Base-by-base conservation (phyloP, 2,888 invertebrate genomes). In the Branchellion lobata region DNA sequence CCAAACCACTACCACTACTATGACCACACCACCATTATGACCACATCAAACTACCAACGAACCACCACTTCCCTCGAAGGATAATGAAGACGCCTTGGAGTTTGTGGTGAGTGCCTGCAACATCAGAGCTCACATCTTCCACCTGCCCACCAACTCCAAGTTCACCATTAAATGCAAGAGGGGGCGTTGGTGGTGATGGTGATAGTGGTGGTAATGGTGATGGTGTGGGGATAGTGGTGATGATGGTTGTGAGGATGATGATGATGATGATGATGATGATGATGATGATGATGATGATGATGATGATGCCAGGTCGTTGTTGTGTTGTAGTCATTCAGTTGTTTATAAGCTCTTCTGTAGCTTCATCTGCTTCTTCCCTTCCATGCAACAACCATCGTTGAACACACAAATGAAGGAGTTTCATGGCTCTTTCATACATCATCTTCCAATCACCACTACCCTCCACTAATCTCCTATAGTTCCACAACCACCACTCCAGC, bases 31-130 rank as follows among this genome's bases (percentile, higher is more conserved):
- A n/a, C n/a, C n/a, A n/a, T n/a, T n/a, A n/a, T n/a, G n/a, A n/a
- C n/a, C n/a, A n/a, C n/a, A n/a, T n/a, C n/a, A n/a, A n/a, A n/a
- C n/a, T n/a, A n/a, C n/a, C n/a, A n/a, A n/a, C n/a, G n/a, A n/a
- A n/a, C n/a, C n/a, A n/a, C n/a, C n/a, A n/a, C n/a, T n/a, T n/a
- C n/a, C n/a, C n/a, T n/a, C 40, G 8, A 8, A 89, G 89, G 99
- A 99, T 87, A 96, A 98, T 85, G 92, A 92, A 85, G 89, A 91
- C 80, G 92, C 93, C 0, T 94, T 98, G 94, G 93, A 98, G 88
- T 99, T 99, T 88, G 98, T 99, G 0, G 93, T 96, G 0, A 92
- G 95, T 0, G 94, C 95, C 87, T 93, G 98, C 0, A 99, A 99
- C 87, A 92, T 99, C 79, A 91, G 99, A 65, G 92, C 95, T 0